Evolutionary conservation across 2,888 invertebrate genomes (phyloP).

Genomic region (Drosophila kanekoi): DNA sequence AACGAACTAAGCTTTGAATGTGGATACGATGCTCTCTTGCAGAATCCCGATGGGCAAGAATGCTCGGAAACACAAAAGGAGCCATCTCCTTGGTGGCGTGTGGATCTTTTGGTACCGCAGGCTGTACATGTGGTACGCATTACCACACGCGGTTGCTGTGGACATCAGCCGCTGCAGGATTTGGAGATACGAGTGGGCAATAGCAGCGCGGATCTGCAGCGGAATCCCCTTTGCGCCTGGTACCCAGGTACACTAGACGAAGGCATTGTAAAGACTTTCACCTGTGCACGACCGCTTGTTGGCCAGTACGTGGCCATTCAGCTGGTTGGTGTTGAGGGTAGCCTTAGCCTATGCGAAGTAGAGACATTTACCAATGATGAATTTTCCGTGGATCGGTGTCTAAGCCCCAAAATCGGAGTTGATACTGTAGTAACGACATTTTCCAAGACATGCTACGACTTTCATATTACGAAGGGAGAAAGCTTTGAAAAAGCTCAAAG

Average conservation of each 20-base stretch:
- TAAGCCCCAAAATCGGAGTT: slow-evolving; percentile 90
- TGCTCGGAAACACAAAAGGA: slow-evolving; percentile 96
- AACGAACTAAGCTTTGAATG: too few species aligned
- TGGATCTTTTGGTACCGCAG: slow-evolving; percentile 93
- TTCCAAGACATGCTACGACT: slow-evolving; percentile 95
- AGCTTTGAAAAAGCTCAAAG: slow-evolving; percentile 92
- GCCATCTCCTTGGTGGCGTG: slow-evolving; percentile 97
- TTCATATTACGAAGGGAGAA: slow-evolving; percentile 92
- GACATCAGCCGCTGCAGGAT: slow-evolving; percentile 95
- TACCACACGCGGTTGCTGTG: slow-evolving; percentile 89
- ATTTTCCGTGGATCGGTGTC: slow-evolving; percentile 94
- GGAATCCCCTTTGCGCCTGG: slow-evolving; percentile 97
- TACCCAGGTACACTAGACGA: slow-evolving; percentile 97
- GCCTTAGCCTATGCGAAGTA: slow-evolving; percentile 95
- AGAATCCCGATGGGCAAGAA: slow-evolving; percentile 94
- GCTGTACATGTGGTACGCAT: slow-evolving; percentile 94
- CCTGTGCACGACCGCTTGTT: slow-evolving; percentile 92
- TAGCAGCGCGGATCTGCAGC: slow-evolving; percentile 93
- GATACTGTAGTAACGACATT: slow-evolving; percentile 93
- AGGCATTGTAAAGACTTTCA: slow-evolving; percentile 95
- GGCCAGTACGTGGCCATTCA: slow-evolving; percentile 96
- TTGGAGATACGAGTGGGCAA: slow-evolving; percentile 96
- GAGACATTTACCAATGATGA: slow-evolving; percentile 97
- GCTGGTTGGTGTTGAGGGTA: slow-evolving; percentile 95
- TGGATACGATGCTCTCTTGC: slow-evolving; percentile 60